A percentile compares a stretch with the other conserved stretches of the same genome.
Evolutionary conservation across 2,113 vertebrate genomes (phyloP).

Genomic region (Pedionomus torquatus): DNA sequence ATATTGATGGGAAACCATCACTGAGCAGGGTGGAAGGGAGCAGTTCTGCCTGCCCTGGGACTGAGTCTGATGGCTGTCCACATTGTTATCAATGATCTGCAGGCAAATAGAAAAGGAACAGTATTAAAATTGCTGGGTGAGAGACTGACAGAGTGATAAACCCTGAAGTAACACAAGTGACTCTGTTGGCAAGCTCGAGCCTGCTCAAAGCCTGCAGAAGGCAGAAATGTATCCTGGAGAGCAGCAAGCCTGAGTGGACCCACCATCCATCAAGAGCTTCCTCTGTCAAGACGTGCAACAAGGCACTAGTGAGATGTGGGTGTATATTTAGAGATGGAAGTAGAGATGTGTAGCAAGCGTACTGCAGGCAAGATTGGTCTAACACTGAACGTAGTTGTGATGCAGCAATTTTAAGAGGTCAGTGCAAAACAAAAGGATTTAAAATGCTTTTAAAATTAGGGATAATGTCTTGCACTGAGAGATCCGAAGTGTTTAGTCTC

Average conservation of each 20-base stretch:
- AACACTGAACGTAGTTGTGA: neutral
- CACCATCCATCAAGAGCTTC: neutral
- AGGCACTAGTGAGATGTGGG: neutral
- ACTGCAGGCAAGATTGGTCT: neutral
- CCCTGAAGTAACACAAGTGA: neutral
- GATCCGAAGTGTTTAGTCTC: neutral
- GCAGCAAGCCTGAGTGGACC: neutral
- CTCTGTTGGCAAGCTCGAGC: neutral
- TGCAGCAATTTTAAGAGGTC: neutral
- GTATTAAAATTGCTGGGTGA: neutral
- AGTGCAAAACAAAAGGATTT: neutral
- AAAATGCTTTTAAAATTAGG: neutral
- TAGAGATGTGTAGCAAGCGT: fast-evolving
- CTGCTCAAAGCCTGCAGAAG: neutral
- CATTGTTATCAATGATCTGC: neutral
- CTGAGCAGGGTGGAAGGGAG: neutral
- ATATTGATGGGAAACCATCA: neutral
- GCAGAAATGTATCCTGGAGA: neutral
- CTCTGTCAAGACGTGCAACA: neutral
- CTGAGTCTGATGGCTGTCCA: neutral
- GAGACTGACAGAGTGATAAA: neutral
- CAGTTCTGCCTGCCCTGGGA: neutral
- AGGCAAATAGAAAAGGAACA: neutral
- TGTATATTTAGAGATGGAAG: neutral
- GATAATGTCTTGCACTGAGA: neutral